These are phyloP conservation scores for Spatulosminthurus flaviceps DNA, from an alignment of 2,888 invertebrate species.

Conservation along the genomic window DNA sequence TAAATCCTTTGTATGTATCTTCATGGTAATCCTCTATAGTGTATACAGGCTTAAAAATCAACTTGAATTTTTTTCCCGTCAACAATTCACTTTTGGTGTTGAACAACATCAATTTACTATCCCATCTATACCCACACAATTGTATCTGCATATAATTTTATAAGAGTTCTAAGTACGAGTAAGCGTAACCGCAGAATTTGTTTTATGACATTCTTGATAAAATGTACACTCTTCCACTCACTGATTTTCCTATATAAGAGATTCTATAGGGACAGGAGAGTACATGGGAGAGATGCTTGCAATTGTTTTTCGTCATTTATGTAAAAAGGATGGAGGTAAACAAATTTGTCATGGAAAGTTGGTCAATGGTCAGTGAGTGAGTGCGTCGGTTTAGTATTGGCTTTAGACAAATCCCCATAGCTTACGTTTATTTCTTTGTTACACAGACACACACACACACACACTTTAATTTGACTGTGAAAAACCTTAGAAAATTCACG, in stretches of 20 bases:
- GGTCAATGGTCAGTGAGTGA: conserved; percentile 5
- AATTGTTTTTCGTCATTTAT: conserved; percentile 11
- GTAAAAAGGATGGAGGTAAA: not conserved
- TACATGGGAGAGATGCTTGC: not conserved
- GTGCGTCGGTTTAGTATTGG: too few species aligned
- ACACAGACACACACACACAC: too few species aligned
- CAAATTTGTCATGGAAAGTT: conserved; percentile 11
- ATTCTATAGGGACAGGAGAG: not conserved
- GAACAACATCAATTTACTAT: too few species aligned
- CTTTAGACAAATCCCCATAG: too few species aligned
- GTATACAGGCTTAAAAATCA: too few species aligned
- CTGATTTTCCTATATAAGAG: not conserved
- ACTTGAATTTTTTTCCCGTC: not conserved
- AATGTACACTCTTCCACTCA: not conserved
- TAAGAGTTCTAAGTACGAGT: too few species aligned
- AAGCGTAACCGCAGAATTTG: too few species aligned
- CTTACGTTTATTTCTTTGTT: too few species aligned
- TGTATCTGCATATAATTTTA: too few species aligned
- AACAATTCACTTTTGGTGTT: not conserved
- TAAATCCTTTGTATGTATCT: not conserved
- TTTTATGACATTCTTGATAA: too few species aligned
- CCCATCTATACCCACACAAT: too few species aligned
- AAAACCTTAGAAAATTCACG: not conserved
- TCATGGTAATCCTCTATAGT: too few species aligned
- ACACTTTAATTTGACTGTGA: conserved; percentile 13